A percentile compares a stretch with the other conserved stretches of the same genome.
Conservation (phyloP, 2,797 vertebrate species). For the Lutra lutra region DNA sequence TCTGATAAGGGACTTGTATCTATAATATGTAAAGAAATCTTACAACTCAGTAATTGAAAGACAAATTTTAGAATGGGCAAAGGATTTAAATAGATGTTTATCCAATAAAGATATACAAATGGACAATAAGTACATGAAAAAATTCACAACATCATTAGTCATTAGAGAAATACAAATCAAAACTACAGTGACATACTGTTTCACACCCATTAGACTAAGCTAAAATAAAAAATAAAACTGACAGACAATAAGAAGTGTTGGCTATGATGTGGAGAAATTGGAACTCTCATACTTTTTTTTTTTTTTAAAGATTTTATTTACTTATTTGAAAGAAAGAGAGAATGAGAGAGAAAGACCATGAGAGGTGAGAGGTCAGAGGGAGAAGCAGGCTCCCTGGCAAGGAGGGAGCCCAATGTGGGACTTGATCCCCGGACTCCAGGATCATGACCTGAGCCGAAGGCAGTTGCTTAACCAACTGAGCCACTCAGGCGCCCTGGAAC, state of each 20-base stretch:
- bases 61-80: neutral
- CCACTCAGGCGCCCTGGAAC: neutral
- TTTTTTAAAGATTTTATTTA: too few relatives aligned
- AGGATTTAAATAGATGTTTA: neutral
- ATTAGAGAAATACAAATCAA: neutral
- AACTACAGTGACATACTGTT: neutral
- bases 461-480: too few relatives aligned
- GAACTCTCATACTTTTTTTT: neutral
- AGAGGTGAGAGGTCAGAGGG: too few relatives aligned
- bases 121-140: neutral
- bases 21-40: neutral
- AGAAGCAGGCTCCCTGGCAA: too few relatives aligned
- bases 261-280: neutral
- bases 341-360: too few relatives aligned
- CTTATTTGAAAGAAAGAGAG: too few relatives aligned
- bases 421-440: too few relatives aligned
- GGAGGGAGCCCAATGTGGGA: too few relatives aligned
- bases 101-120: neutral
- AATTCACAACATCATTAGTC: neutral
- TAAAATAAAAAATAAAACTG: conserved; percentile 21
- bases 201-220: neutral
- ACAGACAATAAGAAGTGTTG: neutral
- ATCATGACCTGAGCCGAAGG: too few relatives aligned
- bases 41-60: neutral
- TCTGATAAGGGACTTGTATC: neutral